Conservation (phyloP, 1,140 invertebrate genomes). For the Bombus breviceps region DNA sequence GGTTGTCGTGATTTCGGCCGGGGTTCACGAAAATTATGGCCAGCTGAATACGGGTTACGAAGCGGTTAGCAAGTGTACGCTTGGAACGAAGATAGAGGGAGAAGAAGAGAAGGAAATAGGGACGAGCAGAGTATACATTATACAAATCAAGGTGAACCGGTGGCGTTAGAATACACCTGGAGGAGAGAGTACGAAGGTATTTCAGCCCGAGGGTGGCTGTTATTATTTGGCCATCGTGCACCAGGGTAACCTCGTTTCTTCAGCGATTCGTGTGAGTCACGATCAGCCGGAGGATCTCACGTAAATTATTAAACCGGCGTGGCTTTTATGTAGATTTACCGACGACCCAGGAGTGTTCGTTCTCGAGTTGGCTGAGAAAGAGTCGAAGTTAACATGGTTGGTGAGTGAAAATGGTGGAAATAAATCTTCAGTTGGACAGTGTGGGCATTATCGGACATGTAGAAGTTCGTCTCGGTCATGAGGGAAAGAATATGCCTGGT, state of each 20-base stretch:
- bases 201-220: constrained; percentile 45
- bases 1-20: constrained; percentile 62
- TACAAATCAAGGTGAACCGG: constrained; percentile 53
- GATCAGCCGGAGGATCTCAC: neutral
- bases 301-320: constrained; percentile 30
- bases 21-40: constrained; percentile 62
- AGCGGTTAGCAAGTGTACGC: constrained; percentile 22
- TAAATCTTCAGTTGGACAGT: neutral
- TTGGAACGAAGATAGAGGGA: neutral
- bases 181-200: constrained; percentile 34
- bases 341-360: neutral
- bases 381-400: neutral
- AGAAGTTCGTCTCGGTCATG: neutral
- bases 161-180: constrained; percentile 57
- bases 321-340: constrained; percentile 35
- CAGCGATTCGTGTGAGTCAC: neutral
- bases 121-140: neutral
- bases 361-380: no score
- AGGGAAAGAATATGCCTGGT: neutral
- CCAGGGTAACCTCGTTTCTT: constrained; percentile 28
- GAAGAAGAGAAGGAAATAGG: no score
- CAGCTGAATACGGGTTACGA: constrained; percentile 64
- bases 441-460: neutral
- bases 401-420: neutral
- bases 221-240: constrained; percentile 29